Evolutionary conservation across 2,888 invertebrate genomes (phyloP), one percentile per base, ranked within the genome.

Genomic region (Endotricha flammealis): DNA sequence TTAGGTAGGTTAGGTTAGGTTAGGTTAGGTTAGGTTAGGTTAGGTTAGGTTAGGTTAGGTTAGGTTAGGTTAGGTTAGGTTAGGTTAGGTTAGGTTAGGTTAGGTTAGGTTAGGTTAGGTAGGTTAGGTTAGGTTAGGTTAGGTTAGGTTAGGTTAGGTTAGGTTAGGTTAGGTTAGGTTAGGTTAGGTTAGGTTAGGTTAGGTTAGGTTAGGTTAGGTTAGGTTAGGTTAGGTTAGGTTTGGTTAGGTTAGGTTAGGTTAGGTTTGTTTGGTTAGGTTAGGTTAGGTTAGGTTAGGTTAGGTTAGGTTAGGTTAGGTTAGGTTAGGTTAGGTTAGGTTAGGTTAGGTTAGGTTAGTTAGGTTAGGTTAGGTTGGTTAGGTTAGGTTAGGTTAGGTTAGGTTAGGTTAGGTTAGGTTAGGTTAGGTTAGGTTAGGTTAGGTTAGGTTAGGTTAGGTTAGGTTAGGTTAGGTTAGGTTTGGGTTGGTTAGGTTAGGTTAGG

Each of bases 361-460:
- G n/a, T n/a, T n/a, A n/a, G n/a, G n/a, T n/a, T n/a, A n/a, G 41
- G 35, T 41, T 41, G 39, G 36, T 35, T 41, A 39, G 41, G 46
- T 39, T 41, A 43, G 41, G 41, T 41, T 42, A 34, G 42, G 34
- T 39, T 39, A 41, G 41, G 38, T 40, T 38, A 38, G 41, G 36
- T 39, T 39, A 44, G 44, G 44, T 44, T 44, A 44, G 44, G 44
- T 44, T 46, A 46, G 43, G 46, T 46, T 46, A 43, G 42, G 40
- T 41, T 40, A 42, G 42, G 46, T 46, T 46, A 46, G 42, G 42
- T 46, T 46, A 43, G 46, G 43, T 43, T 43, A 43, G 43, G 42
- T 42, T 42, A 38, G 36, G 40, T 36, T 42, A 42, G 42, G 42
- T 38, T 40, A 40, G 40, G 40, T 40, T 40, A 40, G 40, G 41